Evolutionary conservation across 2,888 invertebrate species (phyloP), one percentile per base, ranked within the genome.

Genomic region (Muscina levida): DNA sequence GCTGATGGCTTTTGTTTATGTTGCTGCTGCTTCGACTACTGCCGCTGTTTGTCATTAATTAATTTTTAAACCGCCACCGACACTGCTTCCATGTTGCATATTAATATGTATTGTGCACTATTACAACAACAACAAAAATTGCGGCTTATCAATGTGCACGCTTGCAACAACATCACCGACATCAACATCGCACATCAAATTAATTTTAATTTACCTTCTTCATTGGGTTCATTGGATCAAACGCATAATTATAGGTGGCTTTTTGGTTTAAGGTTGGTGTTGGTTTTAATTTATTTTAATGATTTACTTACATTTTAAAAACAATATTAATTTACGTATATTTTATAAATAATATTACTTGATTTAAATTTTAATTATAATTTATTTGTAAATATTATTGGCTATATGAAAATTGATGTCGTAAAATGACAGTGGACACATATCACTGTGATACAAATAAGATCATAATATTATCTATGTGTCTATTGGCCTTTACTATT

Each of bases 261-360:
- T 94, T 95, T 93, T 96, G 96, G 96, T 96, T 94, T 94, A 94
- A 95, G 96, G 96, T 96, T 96, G 93, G 96, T 95, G 92, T 84
- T 84, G 85, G 84, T 74, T 86, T 85, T 70, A 56, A n/a, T n/a
- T 72, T 11, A 73, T 75, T 72, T 48, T 44, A 13, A n/a, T n/a
- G n/a, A 2, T 44, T 44, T 13, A 44, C n/a, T 44, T 8, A 44
- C n/a, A 44, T 44, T 44, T 44, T 44, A 44, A 37, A 10, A 37
- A 6, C 4, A 37, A 37, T 37, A 44, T 44, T 44, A 44, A 44
- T 8, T 11, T 8, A 44, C 11, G n/a, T n/a, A n/a, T n/a, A n/a
- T n/a, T n/a, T n/a, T n/a, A n/a, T n/a, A n/a, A n/a, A n/a, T n/a
- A n/a, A n/a, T n/a, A n/a, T n/a, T n/a, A n/a, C n/a, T n/a, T n/a